Base-by-base conservation (phyloP, 2,888 invertebrate genomes). In the Pseudococcus jackbeardsleyi region DNA sequence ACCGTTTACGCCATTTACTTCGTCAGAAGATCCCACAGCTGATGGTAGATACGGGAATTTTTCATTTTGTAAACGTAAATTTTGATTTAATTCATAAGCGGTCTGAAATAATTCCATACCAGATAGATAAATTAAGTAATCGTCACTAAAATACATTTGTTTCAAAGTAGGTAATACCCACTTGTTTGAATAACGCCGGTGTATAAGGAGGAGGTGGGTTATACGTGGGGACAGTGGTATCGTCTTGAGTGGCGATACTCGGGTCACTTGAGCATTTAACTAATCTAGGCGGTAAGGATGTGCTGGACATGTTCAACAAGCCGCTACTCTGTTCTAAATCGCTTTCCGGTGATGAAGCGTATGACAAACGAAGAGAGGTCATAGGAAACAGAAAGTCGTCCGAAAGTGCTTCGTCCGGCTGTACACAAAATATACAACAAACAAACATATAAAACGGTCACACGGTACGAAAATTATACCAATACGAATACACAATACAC, bases 301-400 rank as follows among this genome's bases (percentile, higher is more conserved):
- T 89, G 50, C 90, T 89, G 48, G 87, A 89, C 26, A 89, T 87
- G 50, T 89, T 89, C 48, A 89, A 87, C 64, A 90, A 89, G 84
- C 90, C 89, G 89, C 89, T 90, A 91, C 96, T 96, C 91, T 96
- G 95, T 92, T 98, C 98, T 92, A 97, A 93, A 93, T 98, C 98
- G 92, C 97, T 97, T 93, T 98, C 98, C 90, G 98, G 98, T 92
- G 97, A 97, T 91, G 98, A 98, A 90, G 98, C 98, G 93, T 98
- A 98, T 91, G 98, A 98, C 90, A 98, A 94, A 91, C 98, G 95
- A 92, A 97, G 95, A 91, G 96, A 96, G 90, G 97, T 97, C 98
- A 98, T 98, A 91, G 98, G 98, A 94, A 99, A 99, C 92, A 99
- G 95, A 95, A 98, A 98, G 94, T 99, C 98, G 93, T 99, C 99